These are phyloP conservation scores for Helogale parvula DNA, from an alignment of 2,113 vertebrate species.

Conservation along the genomic window DNA sequence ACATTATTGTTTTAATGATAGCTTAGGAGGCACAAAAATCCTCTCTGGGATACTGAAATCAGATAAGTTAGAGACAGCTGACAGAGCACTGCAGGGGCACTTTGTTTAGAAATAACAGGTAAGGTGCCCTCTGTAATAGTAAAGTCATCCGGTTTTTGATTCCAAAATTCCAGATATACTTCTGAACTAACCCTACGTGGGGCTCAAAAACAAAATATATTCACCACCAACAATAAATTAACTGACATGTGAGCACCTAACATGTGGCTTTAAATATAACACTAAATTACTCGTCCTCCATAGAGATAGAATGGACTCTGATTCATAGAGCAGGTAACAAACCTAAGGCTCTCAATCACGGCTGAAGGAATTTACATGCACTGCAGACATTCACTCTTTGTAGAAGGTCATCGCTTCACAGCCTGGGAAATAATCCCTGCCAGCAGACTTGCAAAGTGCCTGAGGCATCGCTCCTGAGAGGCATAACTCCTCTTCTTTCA, in stretches of 20 bases:
- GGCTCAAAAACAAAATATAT: slow-evolving; percentile 56
- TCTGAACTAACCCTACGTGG: slow-evolving; percentile 21
- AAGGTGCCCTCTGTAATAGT: slow-evolving; percentile 43
- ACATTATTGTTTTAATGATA: slow-evolving; percentile 66
- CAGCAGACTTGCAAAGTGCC: slow-evolving; percentile 59
- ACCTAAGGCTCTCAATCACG: slow-evolving; percentile 53
- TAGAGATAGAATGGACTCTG: slow-evolving; percentile 59
- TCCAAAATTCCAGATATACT: slow-evolving; percentile 65
- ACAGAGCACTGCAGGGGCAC: neutral
- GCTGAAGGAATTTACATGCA: slow-evolving; percentile 48
- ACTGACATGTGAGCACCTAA: neutral
- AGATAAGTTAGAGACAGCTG: slow-evolving; percentile 27
- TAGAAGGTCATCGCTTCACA: slow-evolving; percentile 66
- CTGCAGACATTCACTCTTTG: slow-evolving; percentile 47
- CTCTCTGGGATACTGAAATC: slow-evolving; percentile 56
- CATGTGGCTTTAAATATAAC: slow-evolving; percentile 70
- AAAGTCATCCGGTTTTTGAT: slow-evolving; percentile 46
- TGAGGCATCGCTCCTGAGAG: slow-evolving; percentile 68
- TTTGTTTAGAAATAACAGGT: slow-evolving; percentile 48
- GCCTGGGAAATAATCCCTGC: slow-evolving; percentile 71
- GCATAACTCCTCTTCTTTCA: slow-evolving; percentile 67
- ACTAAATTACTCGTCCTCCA: slow-evolving; percentile 60
- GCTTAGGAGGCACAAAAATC: slow-evolving; percentile 50
- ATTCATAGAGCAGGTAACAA: slow-evolving; percentile 59
- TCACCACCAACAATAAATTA: slow-evolving; percentile 53